phyloP scores from a whole-genome alignment of 2,797 vertebrate genomes.

The Coendou prehensilis region DNA sequence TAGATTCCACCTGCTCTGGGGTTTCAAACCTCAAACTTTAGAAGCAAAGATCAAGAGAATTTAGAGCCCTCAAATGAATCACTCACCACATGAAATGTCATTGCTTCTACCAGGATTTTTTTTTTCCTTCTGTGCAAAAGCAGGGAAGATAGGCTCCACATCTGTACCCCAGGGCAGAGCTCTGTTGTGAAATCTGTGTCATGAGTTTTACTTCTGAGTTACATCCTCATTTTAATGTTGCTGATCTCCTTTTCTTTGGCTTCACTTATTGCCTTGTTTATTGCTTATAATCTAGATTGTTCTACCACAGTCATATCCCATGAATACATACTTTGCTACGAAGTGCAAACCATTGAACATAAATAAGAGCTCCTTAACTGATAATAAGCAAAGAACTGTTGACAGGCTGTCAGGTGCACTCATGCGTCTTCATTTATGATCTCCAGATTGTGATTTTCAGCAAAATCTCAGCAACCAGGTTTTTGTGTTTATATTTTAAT shows the following conservation, averaged over 20 bases:
- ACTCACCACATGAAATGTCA: not conserved
- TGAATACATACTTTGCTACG: constrained; percentile 18
- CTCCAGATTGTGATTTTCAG: constrained; percentile 53
- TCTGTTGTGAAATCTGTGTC: not conserved
- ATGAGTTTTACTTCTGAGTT: constrained; percentile 33
- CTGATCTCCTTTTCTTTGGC: constrained; percentile 11
- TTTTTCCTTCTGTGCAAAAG: constrained; percentile 45
- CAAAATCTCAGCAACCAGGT: constrained; percentile 37
- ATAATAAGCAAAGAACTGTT: not conserved
- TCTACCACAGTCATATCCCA: not conserved
- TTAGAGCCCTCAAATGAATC: constrained; percentile 74
- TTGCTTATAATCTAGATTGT: not conserved
- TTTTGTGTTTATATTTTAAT: constrained; percentile 21
- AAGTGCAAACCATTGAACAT: not conserved
- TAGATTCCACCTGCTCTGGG: constrained; percentile 70
- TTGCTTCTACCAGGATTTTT: not conserved
- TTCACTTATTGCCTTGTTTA: constrained; percentile 36
- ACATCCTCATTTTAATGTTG: not conserved
- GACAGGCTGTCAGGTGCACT: not conserved
- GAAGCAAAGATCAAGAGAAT: constrained; percentile 72
- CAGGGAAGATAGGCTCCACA: not conserved
- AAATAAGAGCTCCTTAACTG: constrained; percentile 28
- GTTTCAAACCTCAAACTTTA: constrained; percentile 64
- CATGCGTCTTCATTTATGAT: constrained; percentile 8
- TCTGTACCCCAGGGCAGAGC: not conserved